Base-by-base conservation (phyloP, 2,888 invertebrate genomes). In the Drosophila kanekoi region DNA sequence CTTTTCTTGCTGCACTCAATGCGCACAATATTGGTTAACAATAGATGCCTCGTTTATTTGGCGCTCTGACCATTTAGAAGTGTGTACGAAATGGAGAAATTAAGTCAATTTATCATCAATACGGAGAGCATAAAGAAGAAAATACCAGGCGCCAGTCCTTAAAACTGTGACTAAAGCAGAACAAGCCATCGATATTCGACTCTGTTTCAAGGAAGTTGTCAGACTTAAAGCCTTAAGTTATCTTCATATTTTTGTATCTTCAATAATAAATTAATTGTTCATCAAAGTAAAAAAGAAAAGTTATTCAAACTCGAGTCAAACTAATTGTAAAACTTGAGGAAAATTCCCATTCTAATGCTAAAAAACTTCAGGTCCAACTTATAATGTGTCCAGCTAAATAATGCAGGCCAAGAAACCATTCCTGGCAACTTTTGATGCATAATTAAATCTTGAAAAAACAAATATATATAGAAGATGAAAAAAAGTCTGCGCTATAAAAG, bases 1-100 rank as follows among this genome's bases (percentile, higher is more conserved):
- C 20, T 23, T 58, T 59, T 40, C 51, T 35, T 44, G 32, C 9
- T 62, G 61, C 76, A 62, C 53, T 74, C 43, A 71, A 64, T 62
- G 52, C 47, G 28, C 48, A 44, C 67, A 56, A 56, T 62, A 62
- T 58, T 75, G 47, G 40, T 54, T 40, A 58, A 54, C 40, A 47
- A 69, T 54, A 37, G 37, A 13, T 35, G 41, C 51, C 52, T 43
- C 54, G 43, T 16, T 48, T 23, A 32, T 23, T 62, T 35, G 33
- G 18, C 14, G 14, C 1, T 14, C 5, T 23, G 6, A 35, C 20
- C 48, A 54, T 47, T 54, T 32, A 45, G 53, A 32, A 54, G 28
- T 10, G 18, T 45, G 44, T 23, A n/a, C 28, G 8, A 53, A 53
- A 44, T 47, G 10, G 28, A 54, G 11, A 47, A 35, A 35, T 23